phyloP scores from a whole-genome alignment of 2,113 vertebrate species.

The Indicator maculatus region DNA sequence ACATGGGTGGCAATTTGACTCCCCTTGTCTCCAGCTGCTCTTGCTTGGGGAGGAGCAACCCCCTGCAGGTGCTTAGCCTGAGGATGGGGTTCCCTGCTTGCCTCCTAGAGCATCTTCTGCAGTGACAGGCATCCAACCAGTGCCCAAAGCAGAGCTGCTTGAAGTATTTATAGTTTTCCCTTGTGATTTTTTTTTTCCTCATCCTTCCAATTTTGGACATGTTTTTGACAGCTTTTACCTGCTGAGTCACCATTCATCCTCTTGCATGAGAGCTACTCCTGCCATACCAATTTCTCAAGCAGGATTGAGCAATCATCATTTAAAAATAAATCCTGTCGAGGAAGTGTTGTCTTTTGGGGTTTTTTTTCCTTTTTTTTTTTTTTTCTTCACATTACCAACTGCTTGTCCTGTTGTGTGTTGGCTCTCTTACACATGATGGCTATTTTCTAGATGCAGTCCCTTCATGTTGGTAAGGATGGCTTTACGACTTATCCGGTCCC shows the following conservation, averaged over 20 bases:
- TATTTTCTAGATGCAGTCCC: neutral
- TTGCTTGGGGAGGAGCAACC: neutral
- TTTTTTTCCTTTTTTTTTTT: no score
- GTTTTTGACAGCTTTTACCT: constrained; percentile 58
- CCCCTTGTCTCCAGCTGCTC: neutral
- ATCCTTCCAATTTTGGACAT: neutral
- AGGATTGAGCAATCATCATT: neutral
- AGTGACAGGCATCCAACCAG: neutral
- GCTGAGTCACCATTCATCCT: constrained; percentile 51
- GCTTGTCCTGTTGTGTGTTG: neutral
- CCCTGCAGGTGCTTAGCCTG: accelerated
- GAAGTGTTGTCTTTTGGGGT: neutral
- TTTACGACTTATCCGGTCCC: neutral
- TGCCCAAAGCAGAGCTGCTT: neutral
- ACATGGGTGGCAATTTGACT: accelerated
- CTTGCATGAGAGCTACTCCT: neutral
- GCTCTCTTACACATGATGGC: neutral
- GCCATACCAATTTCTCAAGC: neutral
- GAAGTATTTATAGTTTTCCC: constrained; percentile 1
- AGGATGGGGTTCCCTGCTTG: accelerated
- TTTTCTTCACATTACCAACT: neutral
- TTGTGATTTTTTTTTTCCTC: neutral
- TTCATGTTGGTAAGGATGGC: neutral
- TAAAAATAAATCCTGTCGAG: constrained; percentile 40
- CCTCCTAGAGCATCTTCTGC: neutral